phyloP scores from a whole-genome alignment of 2,888 invertebrate species.

The Patella depressa region DNA sequence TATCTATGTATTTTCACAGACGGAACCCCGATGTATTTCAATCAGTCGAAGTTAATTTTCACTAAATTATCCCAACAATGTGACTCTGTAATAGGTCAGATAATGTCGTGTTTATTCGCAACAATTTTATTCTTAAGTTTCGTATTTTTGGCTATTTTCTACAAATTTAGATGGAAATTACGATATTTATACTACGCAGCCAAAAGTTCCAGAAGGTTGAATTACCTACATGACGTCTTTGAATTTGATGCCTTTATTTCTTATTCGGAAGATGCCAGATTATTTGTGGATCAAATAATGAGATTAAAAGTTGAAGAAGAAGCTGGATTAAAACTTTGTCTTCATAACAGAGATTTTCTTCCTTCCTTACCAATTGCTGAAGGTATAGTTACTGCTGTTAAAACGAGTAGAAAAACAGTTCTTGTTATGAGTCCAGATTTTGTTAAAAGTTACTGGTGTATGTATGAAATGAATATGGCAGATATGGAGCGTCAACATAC shows the following conservation, averaged over 20 bases:
- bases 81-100: too few species aligned
- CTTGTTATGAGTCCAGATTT: neutral
- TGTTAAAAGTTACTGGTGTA: neutral
- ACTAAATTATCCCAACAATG: too few species aligned
- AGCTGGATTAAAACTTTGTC: constrained; percentile 14
- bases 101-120: too few species aligned
- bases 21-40: neutral
- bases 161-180: constrained; percentile 22
- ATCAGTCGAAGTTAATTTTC: neutral
- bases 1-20: constrained; percentile 18
- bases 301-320: constrained; percentile 17
- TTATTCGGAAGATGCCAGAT: constrained; percentile 19
- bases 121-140: neutral
- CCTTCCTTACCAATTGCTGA: constrained; percentile 20
- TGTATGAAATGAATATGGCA: constrained; percentile 26
- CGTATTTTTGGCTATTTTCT: constrained; percentile 11
- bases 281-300: constrained; percentile 21
- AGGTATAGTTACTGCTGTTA: constrained; percentile 26
- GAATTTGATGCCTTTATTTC: constrained; percentile 25
- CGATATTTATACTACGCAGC: constrained; percentile 24
- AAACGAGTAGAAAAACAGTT: constrained; percentile 26
- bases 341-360: constrained; percentile 28
- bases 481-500: constrained; percentile 26
- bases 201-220: too few species aligned
- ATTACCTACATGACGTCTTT: constrained; percentile 8